Evolutionary conservation across 2,888 invertebrate genomes (phyloP), one percentile per base, ranked within the genome.

Genomic region (Lomographa bimaculata): DNA sequence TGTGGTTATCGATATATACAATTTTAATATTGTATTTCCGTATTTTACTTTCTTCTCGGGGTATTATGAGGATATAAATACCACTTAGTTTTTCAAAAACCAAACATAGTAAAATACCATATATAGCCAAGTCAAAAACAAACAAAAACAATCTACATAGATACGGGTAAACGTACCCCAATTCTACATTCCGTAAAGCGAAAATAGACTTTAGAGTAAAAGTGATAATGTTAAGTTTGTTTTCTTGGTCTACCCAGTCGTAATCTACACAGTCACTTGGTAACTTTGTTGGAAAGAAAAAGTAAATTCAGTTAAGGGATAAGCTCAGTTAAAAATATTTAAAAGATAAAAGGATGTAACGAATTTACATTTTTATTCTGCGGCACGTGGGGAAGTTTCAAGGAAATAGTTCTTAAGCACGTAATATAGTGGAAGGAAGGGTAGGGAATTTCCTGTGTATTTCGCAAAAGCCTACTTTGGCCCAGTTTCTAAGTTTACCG

Each of bases 401-500:
- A 63, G 67, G 59, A 70, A 79, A 83, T 82, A 81, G 83, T 82
- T 84, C 66, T 77, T 81, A 80, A 78, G 76, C 74, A 79, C 76
- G 77, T 79, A 74, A 81, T 67, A 71, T 78, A 74, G 72, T 71
- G 63, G 42, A n/a, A 66, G 64, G 66, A 65, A 64, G 63, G 63
- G 69, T 59, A 60, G 64, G 67, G 60, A 71, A 73, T 73, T 76
- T 72, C 65, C 70, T 74, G 71, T 78, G 74, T 75, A 80, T 82
- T 78, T 77, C 62, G 70, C 74, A 67, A 74, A 83, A 84, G 83
- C 84, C 84, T 79, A 81, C 82, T 80, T 81, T 81, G 83, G 72
- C 87, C 85, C 71, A 85, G 78, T 84, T 87, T 73, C 75, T 73
- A 73, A 83, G 79, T 84, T 84, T 80, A 78, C 79, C 68, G 79